A percentile compares a stretch with the other conserved stretches of the same genome.
Evolutionary conservation across 1,140 invertebrate genomes (phyloP).

Genomic region (Polyergus mexicanus): DNA sequence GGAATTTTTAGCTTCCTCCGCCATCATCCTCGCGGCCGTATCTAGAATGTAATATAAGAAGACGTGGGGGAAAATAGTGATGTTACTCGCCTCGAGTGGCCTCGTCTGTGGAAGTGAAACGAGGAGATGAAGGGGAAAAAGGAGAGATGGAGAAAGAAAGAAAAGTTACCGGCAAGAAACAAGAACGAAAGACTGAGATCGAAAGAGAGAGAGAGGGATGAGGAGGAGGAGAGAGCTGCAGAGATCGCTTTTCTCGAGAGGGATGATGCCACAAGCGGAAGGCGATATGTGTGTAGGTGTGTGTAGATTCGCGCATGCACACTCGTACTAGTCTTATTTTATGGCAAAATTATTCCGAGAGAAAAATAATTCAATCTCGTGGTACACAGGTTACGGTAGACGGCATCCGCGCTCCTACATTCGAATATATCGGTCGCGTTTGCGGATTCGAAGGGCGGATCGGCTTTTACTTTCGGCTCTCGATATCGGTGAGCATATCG

Average conservation of each 20-base stretch:
- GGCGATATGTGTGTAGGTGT: background rate
- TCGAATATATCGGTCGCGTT: slow-evolving; percentile 22
- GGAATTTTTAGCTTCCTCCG: slow-evolving; percentile 77
- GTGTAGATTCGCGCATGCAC: slow-evolving; percentile 30
- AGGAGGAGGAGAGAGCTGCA: background rate
- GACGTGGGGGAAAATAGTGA: slow-evolving; percentile 76
- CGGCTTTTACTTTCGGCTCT: slow-evolving; percentile 18
- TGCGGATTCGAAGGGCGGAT: slow-evolving; percentile 11
- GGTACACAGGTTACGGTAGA: slow-evolving; percentile 55
- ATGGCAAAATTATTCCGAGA: slow-evolving; percentile 75
- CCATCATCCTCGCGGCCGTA: slow-evolving; percentile 64
- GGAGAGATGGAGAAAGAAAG: background rate
- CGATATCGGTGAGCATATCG: background rate
- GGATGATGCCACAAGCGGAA: slow-evolving; percentile 28
- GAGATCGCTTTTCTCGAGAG: slow-evolving; percentile 45
- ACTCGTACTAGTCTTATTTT: slow-evolving; percentile 70
- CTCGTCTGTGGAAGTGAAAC: slow-evolving; percentile 49
- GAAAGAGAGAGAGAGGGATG: background rate
- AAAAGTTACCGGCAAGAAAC: slow-evolving; percentile 28
- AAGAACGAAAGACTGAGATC: slow-evolving; percentile 49
- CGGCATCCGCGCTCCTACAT: background rate
- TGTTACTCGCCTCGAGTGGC: slow-evolving; percentile 58
- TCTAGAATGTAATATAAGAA: slow-evolving; percentile 82
- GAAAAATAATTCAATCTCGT: slow-evolving; percentile 80
- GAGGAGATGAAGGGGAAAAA: background rate